phyloP scores from a whole-genome alignment of 2,113 vertebrate genomes.

The Phylloscopus trochiloides region DNA sequence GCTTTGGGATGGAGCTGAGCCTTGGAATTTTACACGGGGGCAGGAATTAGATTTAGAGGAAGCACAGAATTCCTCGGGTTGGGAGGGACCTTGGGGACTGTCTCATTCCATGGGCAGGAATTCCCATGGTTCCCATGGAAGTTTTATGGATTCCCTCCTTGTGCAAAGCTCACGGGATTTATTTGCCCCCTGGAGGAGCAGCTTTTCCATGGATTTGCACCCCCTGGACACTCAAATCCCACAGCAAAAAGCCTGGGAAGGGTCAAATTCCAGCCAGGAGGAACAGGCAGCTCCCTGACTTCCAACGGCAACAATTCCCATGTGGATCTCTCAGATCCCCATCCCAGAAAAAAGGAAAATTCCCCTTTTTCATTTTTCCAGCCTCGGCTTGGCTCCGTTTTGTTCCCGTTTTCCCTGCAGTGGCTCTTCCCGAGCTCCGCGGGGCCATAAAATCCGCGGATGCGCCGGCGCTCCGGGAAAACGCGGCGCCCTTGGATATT shows the following conservation, averaged over 20 bases:
- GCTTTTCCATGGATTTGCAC: background rate
- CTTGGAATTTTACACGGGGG: background rate
- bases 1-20: background rate
- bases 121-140: rapidly evolving
- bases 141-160: rapidly evolving
- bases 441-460: background rate
- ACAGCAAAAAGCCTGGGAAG: rapidly evolving
- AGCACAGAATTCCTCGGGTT: background rate
- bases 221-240: rapidly evolving
- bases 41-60: background rate
- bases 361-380: background rate
- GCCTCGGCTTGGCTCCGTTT: background rate
- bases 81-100: rapidly evolving
- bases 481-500: background rate
- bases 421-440: background rate
- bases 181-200: background rate
- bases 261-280: rapidly evolving
- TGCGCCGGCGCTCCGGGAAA: background rate
- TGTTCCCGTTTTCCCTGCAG: background rate
- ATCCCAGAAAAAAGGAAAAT: background rate
- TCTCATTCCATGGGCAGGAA: background rate
- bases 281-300: background rate
- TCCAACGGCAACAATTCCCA: rapidly evolving
- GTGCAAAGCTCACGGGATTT: background rate
- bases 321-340: rapidly evolving